Conservation (phyloP, 2,113 vertebrate species). For the Suricata suricatta region DNA sequence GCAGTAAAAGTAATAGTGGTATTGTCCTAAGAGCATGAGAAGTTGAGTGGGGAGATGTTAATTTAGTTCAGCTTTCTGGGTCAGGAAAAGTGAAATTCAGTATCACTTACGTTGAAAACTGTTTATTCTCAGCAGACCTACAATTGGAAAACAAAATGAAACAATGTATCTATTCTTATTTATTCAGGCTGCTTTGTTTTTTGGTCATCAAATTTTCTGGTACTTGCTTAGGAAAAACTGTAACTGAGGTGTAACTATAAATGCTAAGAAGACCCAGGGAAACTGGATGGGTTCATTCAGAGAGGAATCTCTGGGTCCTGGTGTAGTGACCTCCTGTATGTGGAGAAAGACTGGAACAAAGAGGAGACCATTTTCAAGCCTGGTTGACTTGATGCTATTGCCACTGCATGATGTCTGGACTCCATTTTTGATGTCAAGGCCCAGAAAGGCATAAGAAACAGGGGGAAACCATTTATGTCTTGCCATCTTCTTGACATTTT, state of each 20-base stretch:
- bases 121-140: neutral
- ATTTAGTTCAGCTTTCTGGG: neutral
- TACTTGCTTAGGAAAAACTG: neutral
- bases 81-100: neutral
- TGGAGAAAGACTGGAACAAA: neutral
- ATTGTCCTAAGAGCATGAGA: neutral
- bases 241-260: neutral
- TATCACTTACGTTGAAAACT: neutral
- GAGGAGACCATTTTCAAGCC: neutral
- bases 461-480: neutral
- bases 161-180: neutral
- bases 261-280: neutral
- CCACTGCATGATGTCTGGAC: neutral
- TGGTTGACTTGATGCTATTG: neutral
- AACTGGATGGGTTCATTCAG: neutral
- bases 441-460: neutral
- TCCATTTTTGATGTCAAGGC: neutral
- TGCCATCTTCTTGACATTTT: neutral
- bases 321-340: neutral
- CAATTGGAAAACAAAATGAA: neutral
- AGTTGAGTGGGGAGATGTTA: neutral
- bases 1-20: conserved; percentile 36
- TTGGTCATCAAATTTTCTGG: neutral
- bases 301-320: neutral
- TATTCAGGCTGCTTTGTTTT: neutral